Evolutionary conservation across 1,140 invertebrate species (phyloP), one percentile per base, ranked within the genome.

Genomic region (Patella vulgata): DNA sequence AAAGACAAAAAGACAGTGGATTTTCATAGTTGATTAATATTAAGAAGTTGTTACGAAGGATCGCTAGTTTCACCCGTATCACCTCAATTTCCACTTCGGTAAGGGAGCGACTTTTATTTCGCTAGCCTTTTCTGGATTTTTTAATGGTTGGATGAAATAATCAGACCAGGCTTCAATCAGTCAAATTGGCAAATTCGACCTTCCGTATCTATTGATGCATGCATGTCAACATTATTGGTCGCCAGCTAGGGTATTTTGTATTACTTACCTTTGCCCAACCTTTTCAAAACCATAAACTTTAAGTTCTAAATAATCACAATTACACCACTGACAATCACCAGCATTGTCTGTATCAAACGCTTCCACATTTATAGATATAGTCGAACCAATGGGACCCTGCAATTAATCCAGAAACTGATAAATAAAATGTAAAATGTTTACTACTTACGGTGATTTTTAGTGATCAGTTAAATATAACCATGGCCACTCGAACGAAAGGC

Each of bases 271-370:
- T 23, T 52, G 50, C 11, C 50, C 50, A 28, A 52, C 50, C 31
- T 52, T 52, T 11, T 52, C 31, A 31, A 52, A 52, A 3, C 50
- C 50, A 28, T 52, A 52, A 19, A 52, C 50, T 33, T 52, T 52
- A 17, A 36, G 14, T 30, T 52, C 50, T 17, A 52, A 36, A 17
- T 30, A 52, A 33, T 52, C 50, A 52, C 50, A 52, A 1, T 23
- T 33, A 27, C 50, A 52, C 50, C 50, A 52, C 28, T 52, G 50
- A 33, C 50, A 52, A n/a, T 52, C 50, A 14, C 17, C 1, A 8
- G 23, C 50, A 30, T 52, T 36, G 21, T 52, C 50, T 14, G 31
- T 36, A 30, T 52, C 50, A 36, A 52, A 52, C 21, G 50, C 12
- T 5, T 52, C 27, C 3, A 52, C 17, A 30, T 23, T 31, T 17